These are phyloP conservation scores for Epinephelus malabaricus DNA, from an alignment of 2,797 vertebrate species.

Conservation along the genomic window DNA sequence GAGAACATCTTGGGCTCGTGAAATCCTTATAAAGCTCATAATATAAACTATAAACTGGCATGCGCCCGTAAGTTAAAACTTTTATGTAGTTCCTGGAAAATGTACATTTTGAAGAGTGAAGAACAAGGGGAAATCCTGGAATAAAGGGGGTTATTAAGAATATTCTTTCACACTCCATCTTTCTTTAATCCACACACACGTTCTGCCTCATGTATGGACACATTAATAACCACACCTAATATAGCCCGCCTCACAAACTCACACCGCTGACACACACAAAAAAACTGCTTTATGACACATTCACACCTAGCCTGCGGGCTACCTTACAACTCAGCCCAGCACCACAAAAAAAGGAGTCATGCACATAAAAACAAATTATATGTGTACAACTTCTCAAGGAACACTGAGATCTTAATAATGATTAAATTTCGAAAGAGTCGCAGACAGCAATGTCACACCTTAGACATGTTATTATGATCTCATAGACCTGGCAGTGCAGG, in stretches of 20 bases:
- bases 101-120: background rate
- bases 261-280: slow-evolving; percentile 13
- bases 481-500: background rate
- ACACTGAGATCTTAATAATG: slow-evolving; percentile 26
- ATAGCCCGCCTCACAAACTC: slow-evolving; percentile 17
- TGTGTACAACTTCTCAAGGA: slow-evolving; percentile 20
- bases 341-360: slow-evolving; percentile 21
- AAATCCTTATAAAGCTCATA: slow-evolving; percentile 11
- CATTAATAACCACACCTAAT: slow-evolving; percentile 42
- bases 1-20: slow-evolving; percentile 9
- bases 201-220: slow-evolving; percentile 11
- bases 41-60: slow-evolving; percentile 13
- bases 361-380: slow-evolving; percentile 50
- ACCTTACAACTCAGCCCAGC: slow-evolving; percentile 24
- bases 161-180: slow-evolving; percentile 13
- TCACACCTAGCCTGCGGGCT: slow-evolving; percentile 47
- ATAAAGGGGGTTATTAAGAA: slow-evolving; percentile 7
- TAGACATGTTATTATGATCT: background rate
- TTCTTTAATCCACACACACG: slow-evolving; percentile 24
- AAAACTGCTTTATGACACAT: slow-evolving; percentile 47
- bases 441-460: slow-evolving; percentile 13
- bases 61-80: background rate
- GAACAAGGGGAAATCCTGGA: background rate
- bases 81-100: background rate
- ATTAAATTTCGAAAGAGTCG: slow-evolving; percentile 1